These are phyloP conservation scores for Drosophila varians DNA, from an alignment of 1,140 invertebrate genomes.

Conservation along the genomic window DNA sequence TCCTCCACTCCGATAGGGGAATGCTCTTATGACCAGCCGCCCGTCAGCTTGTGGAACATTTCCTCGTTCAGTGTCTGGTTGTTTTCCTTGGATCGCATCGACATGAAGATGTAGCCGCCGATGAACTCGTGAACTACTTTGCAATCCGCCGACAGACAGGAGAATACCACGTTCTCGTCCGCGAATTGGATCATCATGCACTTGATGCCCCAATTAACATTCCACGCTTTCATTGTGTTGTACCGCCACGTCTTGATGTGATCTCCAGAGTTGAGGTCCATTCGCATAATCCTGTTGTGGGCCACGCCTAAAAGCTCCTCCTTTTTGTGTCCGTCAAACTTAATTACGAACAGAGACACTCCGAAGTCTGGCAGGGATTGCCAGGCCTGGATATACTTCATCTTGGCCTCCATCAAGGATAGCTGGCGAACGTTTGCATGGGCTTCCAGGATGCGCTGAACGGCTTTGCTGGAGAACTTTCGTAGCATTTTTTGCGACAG, in stretches of 20 bases:
- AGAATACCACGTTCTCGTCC: conserved; percentile 96
- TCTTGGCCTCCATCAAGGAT: conserved; percentile 94
- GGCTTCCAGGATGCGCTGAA: conserved; percentile 96
- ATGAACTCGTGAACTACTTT: conserved; percentile 99
- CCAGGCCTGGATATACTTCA: conserved; percentile 99
- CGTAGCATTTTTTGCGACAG: conserved; percentile 93
- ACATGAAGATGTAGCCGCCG: conserved; percentile 99
- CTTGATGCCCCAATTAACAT: conserved; percentile 99
- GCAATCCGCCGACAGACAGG: conserved; percentile 96
- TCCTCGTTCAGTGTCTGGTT: conserved; percentile 99
- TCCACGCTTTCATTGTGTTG: conserved; percentile 99
- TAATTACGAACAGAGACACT: conserved; percentile 97
- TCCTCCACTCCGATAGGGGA: neutral
- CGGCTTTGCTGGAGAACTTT: conserved; percentile 90
- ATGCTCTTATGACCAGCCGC: conserved; percentile 90
- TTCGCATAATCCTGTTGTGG: conserved; percentile 97
- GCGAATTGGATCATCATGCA: conserved; percentile 99
- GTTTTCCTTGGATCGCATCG: conserved; percentile 98
- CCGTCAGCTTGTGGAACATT: conserved; percentile 99
- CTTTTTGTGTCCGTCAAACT: conserved; percentile 94
- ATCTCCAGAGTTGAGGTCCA: conserved; percentile 96
- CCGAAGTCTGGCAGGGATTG: conserved; percentile 98
- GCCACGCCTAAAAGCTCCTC: conserved; percentile 98
- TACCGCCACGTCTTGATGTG: conserved; percentile 99
- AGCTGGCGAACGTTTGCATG: conserved; percentile 98